A percentile compares a stretch with the other conserved stretches of the same genome.
Evolutionary conservation across 2,888 invertebrate species (phyloP).

Genomic region (Raillietiella orientalis): DNA sequence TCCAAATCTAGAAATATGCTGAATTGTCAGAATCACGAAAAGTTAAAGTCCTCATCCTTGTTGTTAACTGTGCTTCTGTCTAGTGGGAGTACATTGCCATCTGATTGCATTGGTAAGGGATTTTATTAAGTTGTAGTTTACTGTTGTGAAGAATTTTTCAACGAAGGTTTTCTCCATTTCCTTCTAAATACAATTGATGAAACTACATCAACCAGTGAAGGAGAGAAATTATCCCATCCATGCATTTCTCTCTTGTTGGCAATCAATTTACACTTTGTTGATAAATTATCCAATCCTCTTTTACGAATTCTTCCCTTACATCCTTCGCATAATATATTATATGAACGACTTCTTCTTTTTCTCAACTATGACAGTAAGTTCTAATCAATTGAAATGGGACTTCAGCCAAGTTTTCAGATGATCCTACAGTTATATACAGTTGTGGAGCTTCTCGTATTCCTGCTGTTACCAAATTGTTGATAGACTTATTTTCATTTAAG

Average conservation of each 20-base stretch:
- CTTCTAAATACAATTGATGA: slow-evolving; percentile 47
- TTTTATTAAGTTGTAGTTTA: slow-evolving; percentile 2
- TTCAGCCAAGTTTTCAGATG: too few relatives aligned
- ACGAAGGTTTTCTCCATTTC: slow-evolving; percentile 41
- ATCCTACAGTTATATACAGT: slow-evolving; percentile 1
- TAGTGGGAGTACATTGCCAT: slow-evolving; percentile 59
- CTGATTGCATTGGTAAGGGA: slow-evolving; percentile 45
- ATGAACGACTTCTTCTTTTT: too few relatives aligned
- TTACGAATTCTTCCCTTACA: too few relatives aligned
- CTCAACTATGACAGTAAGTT: too few relatives aligned
- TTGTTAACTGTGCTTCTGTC: slow-evolving; percentile 63
- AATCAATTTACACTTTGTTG: slow-evolving; percentile 71
- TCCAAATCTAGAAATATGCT: slow-evolving; percentile 28
- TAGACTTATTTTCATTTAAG: slow-evolving; percentile 45
- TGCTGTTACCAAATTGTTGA: slow-evolving; percentile 56
- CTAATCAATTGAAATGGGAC: too few relatives aligned
- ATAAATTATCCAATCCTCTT: too few relatives aligned
- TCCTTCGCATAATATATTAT: too few relatives aligned
- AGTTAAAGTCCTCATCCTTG: slow-evolving; percentile 45
- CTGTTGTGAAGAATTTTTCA: slow-evolving; percentile 11
- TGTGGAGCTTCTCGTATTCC: too few relatives aligned
- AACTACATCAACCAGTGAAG: slow-evolving; percentile 40
- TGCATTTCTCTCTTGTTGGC: slow-evolving; percentile 52
- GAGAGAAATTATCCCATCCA: slow-evolving; percentile 50
- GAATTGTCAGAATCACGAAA: slow-evolving; percentile 37